Evolutionary conservation across 2,888 invertebrate genomes (phyloP).

Genomic region (Xanthia icteritia): DNA sequence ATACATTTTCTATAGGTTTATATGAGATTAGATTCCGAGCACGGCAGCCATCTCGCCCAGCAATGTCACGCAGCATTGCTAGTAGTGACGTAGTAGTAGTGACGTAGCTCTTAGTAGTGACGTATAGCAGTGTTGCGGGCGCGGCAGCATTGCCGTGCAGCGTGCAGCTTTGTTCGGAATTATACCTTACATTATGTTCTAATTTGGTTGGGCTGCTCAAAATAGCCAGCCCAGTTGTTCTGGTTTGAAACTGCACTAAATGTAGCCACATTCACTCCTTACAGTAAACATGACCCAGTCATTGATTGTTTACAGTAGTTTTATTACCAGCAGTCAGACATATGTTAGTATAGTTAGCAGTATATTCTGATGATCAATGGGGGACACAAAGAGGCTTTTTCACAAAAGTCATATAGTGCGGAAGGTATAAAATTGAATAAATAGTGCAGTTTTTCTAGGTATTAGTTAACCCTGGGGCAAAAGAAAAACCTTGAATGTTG

Average conservation of each 20-base stretch:
- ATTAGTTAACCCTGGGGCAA: neutral
- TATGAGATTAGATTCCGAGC: too few species aligned
- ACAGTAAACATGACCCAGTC: constrained; percentile 38
- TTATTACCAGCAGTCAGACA: constrained; percentile 36
- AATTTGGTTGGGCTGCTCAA: neutral
- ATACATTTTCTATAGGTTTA: too few species aligned
- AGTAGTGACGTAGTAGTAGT: too few species aligned
- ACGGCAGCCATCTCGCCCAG: too few species aligned
- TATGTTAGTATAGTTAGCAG: constrained; percentile 4
- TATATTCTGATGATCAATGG: neutral
- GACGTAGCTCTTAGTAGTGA: too few species aligned
- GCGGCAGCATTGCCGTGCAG: too few species aligned
- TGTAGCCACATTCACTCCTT: constrained; percentile 26
- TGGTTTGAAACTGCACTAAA: constrained; percentile 15
- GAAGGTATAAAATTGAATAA: neutral
- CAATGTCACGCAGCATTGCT: too few species aligned
- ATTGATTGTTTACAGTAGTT: constrained; percentile 42
- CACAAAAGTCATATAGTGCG: neutral
- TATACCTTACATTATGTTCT: neutral
- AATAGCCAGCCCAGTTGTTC: constrained; percentile 2
- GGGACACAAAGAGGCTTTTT: constrained; percentile 16
- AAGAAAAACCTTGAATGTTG: neutral
- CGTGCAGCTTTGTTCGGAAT: too few species aligned
- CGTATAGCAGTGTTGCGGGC: too few species aligned
- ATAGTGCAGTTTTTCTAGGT: neutral